Evolutionary conservation across 1,140 invertebrate species (phyloP).

Genomic region (Brachionus calyciflorus): DNA sequence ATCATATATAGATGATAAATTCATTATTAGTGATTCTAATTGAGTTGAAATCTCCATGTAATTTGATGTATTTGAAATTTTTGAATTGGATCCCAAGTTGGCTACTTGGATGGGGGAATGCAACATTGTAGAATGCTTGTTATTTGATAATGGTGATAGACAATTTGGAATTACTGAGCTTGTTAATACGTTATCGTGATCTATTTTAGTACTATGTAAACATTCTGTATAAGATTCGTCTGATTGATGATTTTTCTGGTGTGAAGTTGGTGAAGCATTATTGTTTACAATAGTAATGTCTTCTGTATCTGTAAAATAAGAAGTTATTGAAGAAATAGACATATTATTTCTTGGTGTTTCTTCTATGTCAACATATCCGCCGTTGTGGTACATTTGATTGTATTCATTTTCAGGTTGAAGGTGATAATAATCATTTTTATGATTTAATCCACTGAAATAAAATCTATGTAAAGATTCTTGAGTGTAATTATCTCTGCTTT

Average conservation of each 20-base stretch:
- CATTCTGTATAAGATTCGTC: neutral
- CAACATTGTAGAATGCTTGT: conserved; percentile 1
- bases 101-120: neutral
- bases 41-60: neutral
- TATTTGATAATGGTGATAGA: neutral
- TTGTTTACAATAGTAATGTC: neutral
- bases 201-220: conserved; percentile 8
- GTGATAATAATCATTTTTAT: neutral
- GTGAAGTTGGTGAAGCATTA: neutral
- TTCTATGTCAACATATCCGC: neutral
- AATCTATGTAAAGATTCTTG: neutral
- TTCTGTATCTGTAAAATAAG: neutral
- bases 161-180: neutral
- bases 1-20: neutral
- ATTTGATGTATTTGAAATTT: neutral
- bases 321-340: neutral
- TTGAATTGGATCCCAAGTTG: neutral
- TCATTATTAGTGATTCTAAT: neutral
- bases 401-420: neutral
- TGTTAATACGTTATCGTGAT: neutral
- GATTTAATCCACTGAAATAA: neutral
- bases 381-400: neutral
- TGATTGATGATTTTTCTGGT: neutral
- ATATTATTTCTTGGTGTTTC: neutral
- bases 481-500: neutral